Percentiles rank a stretch among this genome's conserved stretches.
Evolutionary conservation across 2,797 vertebrate species (phyloP).

Genomic region (Tinamus major): DNA sequence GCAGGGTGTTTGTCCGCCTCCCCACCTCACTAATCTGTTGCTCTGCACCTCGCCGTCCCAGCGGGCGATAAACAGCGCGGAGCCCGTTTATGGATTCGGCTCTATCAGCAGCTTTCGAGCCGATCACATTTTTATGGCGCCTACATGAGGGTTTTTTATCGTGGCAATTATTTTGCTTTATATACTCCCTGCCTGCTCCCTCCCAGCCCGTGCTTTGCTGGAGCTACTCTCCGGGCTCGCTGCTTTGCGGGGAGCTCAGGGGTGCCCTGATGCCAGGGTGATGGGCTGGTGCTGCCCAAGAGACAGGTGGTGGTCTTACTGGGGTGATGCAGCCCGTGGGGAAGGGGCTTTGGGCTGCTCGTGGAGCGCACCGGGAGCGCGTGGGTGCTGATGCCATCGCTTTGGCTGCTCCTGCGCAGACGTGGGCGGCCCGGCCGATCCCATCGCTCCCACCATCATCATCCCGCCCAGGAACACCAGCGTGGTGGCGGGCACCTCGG

Average conservation of each 20-base stretch:
- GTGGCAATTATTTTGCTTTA: slow-evolving; percentile 80
- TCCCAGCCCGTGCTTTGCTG: too few relatives aligned
- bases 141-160: slow-evolving; percentile 77
- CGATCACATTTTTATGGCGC: slow-evolving; percentile 64
- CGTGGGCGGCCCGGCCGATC: slow-evolving; percentile 93
- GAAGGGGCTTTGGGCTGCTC: neutral
- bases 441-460: slow-evolving; percentile 95
- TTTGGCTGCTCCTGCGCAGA: slow-evolving; percentile 79
- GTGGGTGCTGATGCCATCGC: neutral
- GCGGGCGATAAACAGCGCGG: slow-evolving; percentile 63
- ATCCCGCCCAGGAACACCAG: slow-evolving; percentile 95
- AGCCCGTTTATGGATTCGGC: slow-evolving; percentile 78
- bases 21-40: slow-evolving; percentile 62
- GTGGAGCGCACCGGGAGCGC: too few relatives aligned
- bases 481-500: slow-evolving; percentile 90
- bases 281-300: neutral
- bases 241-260: neutral
- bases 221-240: neutral
- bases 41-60: neutral
- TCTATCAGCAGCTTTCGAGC: slow-evolving; percentile 80
- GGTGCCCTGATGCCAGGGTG: neutral
- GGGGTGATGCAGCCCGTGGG: neutral
- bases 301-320: neutral
- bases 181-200: slow-evolving; percentile 20
- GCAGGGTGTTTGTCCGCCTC: neutral